Evolutionary conservation across 2,797 vertebrate genomes (phyloP).

Genomic region (Sebastes itinus): DNA sequence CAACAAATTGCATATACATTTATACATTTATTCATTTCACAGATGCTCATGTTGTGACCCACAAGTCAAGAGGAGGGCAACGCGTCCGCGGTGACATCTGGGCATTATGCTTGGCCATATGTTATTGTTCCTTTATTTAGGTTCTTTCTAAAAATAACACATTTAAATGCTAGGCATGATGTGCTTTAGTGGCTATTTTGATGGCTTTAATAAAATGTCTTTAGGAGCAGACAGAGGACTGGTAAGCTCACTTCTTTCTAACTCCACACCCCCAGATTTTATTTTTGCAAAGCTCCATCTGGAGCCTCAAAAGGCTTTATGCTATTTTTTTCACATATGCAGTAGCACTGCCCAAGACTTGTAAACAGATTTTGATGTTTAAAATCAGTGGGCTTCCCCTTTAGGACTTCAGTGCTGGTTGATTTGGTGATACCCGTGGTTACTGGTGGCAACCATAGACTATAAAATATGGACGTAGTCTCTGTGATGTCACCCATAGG

Average conservation of each 20-base stretch:
- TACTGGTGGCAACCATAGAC: neutral
- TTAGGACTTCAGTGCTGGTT: neutral
- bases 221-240: neutral
- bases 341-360: neutral
- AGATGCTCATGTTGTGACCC: slow-evolving; percentile 54
- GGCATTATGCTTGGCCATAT: slow-evolving; percentile 47
- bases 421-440: neutral
- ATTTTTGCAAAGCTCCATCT: neutral
- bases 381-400: neutral
- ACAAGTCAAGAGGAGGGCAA: slow-evolving; percentile 49
- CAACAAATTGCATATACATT: slow-evolving; percentile 17
- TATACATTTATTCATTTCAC: slow-evolving; percentile 55
- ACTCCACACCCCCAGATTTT: neutral
- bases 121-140: slow-evolving; percentile 32
- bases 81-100: slow-evolving; percentile 43
- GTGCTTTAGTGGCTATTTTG: neutral
- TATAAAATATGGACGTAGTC: neutral
- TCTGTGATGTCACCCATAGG: neutral
- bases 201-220: neutral
- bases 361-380: neutral
- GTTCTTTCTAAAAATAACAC: slow-evolving; percentile 9
- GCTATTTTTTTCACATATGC: neutral
- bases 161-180: neutral
- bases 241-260: neutral
- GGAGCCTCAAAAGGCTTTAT: neutral